Evolutionary conservation across 92 coral and sea anemone species (phyloP).

Genomic region (Porites cylindrica): DNA sequence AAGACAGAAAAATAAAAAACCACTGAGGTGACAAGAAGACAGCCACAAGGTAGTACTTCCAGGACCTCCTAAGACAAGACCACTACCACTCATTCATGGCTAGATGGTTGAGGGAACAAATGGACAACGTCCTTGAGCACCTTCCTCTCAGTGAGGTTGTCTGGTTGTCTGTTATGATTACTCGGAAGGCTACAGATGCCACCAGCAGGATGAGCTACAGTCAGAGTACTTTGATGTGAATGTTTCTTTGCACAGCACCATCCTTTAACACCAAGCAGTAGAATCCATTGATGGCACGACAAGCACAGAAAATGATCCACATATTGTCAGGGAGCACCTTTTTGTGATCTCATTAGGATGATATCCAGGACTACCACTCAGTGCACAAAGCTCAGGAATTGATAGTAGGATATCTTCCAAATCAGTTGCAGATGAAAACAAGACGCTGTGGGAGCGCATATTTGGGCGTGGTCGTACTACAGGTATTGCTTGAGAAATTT

Average conservation of each 20-base stretch:
- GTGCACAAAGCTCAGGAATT: slow-evolving; percentile 48
- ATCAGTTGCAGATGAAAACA: slow-evolving; percentile 35
- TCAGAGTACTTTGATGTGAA: slow-evolving; percentile 60
- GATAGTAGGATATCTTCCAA: slow-evolving; percentile 14
- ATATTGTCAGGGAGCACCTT: slow-evolving; percentile 45
- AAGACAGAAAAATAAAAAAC: slow-evolving; percentile 66
- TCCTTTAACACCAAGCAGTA: slow-evolving; percentile 44
- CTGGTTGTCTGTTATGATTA: slow-evolving; percentile 45
- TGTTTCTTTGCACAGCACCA: slow-evolving; percentile 49
- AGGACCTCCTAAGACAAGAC: slow-evolving; percentile 46
- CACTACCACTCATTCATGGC: slow-evolving; percentile 72
- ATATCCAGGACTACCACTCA: slow-evolving; percentile 49
- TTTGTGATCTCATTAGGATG: slow-evolving; percentile 56
- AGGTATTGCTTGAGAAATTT: background rate
- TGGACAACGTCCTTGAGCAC: slow-evolving; percentile 66
- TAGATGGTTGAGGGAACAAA: slow-evolving; percentile 60
- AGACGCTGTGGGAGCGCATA: no score
- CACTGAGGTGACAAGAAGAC: slow-evolving; percentile 18
- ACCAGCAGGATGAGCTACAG: slow-evolving; percentile 71
- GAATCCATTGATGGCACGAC: slow-evolving; percentile 29
- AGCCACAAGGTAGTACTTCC: slow-evolving; percentile 40
- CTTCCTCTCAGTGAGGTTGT: slow-evolving; percentile 49
- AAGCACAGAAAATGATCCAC: slow-evolving; percentile 45
- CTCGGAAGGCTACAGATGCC: slow-evolving; percentile 61
- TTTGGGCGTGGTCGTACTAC: no score